These are phyloP conservation scores for Oreochromis niloticus DNA, from an alignment of 2,113 vertebrate species.

Conservation along the genomic window DNA sequence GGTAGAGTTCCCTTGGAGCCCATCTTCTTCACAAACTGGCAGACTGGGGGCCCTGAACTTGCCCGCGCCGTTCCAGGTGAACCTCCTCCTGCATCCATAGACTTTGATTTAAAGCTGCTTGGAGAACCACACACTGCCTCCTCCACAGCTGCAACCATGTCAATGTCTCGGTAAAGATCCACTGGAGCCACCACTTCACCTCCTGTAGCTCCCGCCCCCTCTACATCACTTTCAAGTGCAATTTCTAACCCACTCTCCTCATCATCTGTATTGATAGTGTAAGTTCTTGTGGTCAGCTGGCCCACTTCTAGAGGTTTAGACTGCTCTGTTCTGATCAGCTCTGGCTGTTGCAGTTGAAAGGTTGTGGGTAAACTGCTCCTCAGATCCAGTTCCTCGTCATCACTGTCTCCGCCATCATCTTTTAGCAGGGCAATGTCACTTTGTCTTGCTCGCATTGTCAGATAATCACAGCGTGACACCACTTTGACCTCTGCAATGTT, in stretches of 20 bases:
- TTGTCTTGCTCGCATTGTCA: constrained; percentile 90
- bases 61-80: constrained; percentile 25
- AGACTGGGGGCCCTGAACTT: constrained; percentile 74
- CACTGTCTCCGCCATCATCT: constrained; percentile 65
- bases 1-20: constrained; percentile 89
- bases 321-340: constrained; percentile 81
- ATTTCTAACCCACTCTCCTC: constrained; percentile 69
- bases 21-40: constrained; percentile 94
- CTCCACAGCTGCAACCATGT: constrained; percentile 71
- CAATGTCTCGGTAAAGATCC: constrained; percentile 78
- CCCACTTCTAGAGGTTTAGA: constrained; percentile 82
- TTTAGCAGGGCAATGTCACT: constrained; percentile 86
- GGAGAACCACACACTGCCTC: constrained; percentile 72
- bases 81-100: constrained; percentile 71
- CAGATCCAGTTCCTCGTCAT: constrained; percentile 83
- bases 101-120: constrained; percentile 78
- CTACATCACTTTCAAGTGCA: constrained; percentile 16
- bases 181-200: constrained; percentile 8
- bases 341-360: constrained; percentile 87
- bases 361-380: constrained; percentile 77
- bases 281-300: constrained; percentile 82
- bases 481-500: constrained; percentile 93
- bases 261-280: constrained; percentile 81
- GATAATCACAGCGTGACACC: constrained; percentile 91
- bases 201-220: neutral